These are phyloP conservation scores for Myopa testacea DNA, from an alignment of 2,888 invertebrate species.

Conservation along the genomic window DNA sequence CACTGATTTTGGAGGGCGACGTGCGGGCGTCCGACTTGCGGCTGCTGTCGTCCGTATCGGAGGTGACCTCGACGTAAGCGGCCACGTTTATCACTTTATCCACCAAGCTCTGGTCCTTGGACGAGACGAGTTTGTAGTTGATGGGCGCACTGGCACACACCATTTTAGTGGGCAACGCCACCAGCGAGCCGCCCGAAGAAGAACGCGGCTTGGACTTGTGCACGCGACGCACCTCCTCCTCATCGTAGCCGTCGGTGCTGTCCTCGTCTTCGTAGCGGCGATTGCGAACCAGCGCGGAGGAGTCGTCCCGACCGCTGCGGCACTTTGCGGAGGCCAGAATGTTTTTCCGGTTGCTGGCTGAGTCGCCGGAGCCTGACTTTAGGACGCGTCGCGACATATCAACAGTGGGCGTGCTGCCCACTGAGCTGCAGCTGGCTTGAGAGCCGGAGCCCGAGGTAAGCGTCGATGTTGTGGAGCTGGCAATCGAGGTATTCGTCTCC, in stretches of 20 bases:
- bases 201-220: conserved; percentile 67
- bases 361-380: conserved; percentile 82
- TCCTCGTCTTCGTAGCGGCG: conserved; percentile 72
- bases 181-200: conserved; percentile 48
- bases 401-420: conserved; percentile 75
- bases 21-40: conserved; percentile 62
- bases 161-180: conserved; percentile 53
- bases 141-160: conserved; percentile 55
- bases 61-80: conserved; percentile 67
- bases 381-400: conserved; percentile 77
- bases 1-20: conserved; percentile 67
- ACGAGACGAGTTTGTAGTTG: conserved; percentile 59
- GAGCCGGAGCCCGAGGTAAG: conserved; percentile 81
- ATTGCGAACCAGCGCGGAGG: conserved; percentile 79
- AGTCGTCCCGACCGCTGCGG: conserved; percentile 82
- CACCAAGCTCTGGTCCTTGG: conserved; percentile 62
- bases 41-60: conserved; percentile 68
- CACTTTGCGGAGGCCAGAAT: conserved; percentile 88
- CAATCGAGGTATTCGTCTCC: conserved; percentile 79
- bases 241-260: conserved; percentile 66
- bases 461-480: conserved; percentile 78
- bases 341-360: conserved; percentile 78
- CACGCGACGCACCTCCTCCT: conserved; percentile 67
- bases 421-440: conserved; percentile 77
- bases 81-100: conserved; percentile 68